phyloP scores from a whole-genome alignment of 1,140 invertebrate genomes.

The Ditylenchus dipsaci region DNA sequence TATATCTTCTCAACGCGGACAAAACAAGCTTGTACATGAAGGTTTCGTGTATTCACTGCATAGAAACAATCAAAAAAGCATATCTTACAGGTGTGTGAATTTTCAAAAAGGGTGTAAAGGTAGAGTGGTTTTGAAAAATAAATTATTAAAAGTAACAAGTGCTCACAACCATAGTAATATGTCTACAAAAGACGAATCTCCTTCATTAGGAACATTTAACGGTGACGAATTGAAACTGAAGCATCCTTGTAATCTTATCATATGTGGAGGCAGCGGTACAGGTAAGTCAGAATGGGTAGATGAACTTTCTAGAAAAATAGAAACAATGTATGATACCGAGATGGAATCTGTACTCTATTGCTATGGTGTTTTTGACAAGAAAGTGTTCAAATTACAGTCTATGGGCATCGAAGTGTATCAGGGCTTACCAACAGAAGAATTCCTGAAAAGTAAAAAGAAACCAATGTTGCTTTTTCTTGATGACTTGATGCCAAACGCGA shows the following conservation, averaged over 20 bases:
- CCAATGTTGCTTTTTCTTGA: neutral
- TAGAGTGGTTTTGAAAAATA: neutral
- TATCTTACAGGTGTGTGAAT: neutral
- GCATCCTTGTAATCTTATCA: slow-evolving; percentile 18
- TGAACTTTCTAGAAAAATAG: neutral
- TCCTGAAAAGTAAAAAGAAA: neutral
- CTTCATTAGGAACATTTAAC: neutral
- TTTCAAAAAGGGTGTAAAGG: neutral
- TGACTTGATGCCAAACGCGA: neutral
- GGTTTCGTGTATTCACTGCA: neutral
- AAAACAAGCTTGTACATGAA: neutral
- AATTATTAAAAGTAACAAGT: neutral
- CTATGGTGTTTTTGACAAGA: slow-evolving; percentile 18
- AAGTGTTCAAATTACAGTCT: slow-evolving; percentile 14
- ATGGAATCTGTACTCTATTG: slow-evolving; percentile 15
- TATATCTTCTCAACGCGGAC: no score
- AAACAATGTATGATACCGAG: neutral
- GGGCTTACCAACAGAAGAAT: neutral
- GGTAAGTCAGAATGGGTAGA: slow-evolving; percentile 16
- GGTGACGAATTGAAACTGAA: neutral
- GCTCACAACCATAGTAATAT: neutral
- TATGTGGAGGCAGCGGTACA: slow-evolving; percentile 1
- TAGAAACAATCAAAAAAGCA: neutral
- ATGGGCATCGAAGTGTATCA: neutral
- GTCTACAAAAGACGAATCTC: neutral